Evolutionary conservation across 2,113 vertebrate species (phyloP).

Genomic region (Archilochus colubris): DNA sequence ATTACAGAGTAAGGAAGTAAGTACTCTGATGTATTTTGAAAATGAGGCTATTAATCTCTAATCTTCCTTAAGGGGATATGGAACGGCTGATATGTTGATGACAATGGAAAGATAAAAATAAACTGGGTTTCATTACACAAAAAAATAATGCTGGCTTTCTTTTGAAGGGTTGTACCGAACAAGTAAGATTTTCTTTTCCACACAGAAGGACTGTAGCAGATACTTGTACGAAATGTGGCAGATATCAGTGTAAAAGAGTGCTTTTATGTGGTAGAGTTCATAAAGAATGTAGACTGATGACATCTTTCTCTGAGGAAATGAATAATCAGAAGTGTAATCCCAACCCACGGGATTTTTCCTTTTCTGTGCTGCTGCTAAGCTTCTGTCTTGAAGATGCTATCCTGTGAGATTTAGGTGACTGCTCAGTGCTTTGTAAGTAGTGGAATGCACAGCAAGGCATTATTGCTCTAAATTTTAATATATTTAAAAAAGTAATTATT

Average conservation of each 20-base stretch:
- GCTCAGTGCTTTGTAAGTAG: not conserved
- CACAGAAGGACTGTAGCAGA: not conserved
- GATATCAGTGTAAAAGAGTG: not conserved
- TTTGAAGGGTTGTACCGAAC: not conserved
- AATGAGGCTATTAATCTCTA: constrained; percentile 50
- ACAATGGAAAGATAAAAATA: constrained; percentile 59
- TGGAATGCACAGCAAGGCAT: not conserved
- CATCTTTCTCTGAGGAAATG: constrained; percentile 40
- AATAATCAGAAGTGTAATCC: constrained; percentile 47
- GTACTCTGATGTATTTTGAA: constrained; percentile 38
- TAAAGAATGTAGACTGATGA: constrained; percentile 17
- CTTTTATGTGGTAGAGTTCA: not conserved
- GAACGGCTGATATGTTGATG: constrained; percentile 49
- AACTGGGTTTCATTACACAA: not conserved
- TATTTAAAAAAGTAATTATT: not conserved
- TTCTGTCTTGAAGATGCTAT: constrained; percentile 28
- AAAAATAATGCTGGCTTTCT: not conserved
- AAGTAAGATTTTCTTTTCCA: not conserved
- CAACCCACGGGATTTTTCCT: constrained; percentile 36
- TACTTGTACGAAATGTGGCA: not conserved
- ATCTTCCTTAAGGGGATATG: constrained; percentile 36
- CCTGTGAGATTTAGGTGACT: constrained; percentile 24
- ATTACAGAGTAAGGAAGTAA: not conserved
- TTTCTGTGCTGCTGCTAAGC: constrained; percentile 1
- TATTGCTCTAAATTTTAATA: constrained; percentile 3